Percentiles rank a stretch among this genome's conserved stretches.
These are phyloP conservation scores for Halisarca cf. caerulea DNA, from an alignment of 37 sponge, comb jelly and placozoan species.

Conservation along the genomic window DNA sequence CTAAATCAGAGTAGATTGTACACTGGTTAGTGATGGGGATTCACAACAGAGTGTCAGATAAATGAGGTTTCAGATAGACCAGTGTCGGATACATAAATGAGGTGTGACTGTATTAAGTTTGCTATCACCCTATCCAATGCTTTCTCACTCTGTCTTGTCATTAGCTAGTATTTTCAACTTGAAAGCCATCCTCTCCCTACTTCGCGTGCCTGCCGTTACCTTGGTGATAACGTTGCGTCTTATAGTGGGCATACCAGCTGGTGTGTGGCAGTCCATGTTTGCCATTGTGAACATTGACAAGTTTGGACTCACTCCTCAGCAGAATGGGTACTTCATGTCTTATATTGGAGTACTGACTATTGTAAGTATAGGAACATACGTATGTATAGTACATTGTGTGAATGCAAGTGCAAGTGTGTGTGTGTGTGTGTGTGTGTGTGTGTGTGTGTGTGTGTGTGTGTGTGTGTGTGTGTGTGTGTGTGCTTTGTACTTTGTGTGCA, in stretches of 20 bases:
- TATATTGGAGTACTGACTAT: constrained; percentile 72
- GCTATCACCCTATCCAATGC: too few species aligned
- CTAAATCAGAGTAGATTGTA: too few species aligned
- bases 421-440: background rate
- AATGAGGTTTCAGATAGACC: background rate
- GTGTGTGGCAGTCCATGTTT: constrained; percentile 81
- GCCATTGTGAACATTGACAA: constrained; percentile 70
- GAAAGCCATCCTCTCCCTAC: constrained; percentile 51
- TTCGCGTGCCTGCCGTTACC: constrained; percentile 56
- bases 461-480: background rate
- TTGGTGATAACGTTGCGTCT: constrained; percentile 57
- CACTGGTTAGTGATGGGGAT: background rate
- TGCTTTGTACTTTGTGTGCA: background rate
- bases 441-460: background rate
- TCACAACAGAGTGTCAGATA: constrained; percentile 1
- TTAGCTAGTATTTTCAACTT: constrained; percentile 51
- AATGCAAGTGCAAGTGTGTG: background rate
- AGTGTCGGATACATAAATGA: too few species aligned
- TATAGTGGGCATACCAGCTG: constrained; percentile 74
- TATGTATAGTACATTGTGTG: background rate
- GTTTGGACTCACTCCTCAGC: constrained; percentile 67
- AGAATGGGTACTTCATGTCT: constrained; percentile 66
- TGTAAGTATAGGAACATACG: constrained; percentile 49
- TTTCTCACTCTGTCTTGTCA: too few species aligned
- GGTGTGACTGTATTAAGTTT: too few species aligned